A percentile compares a stretch with the other conserved stretches of the same genome.
These are phyloP conservation scores for Ophiodon elongatus DNA, from an alignment of 2,113 vertebrate genomes.

Conservation along the genomic window DNA sequence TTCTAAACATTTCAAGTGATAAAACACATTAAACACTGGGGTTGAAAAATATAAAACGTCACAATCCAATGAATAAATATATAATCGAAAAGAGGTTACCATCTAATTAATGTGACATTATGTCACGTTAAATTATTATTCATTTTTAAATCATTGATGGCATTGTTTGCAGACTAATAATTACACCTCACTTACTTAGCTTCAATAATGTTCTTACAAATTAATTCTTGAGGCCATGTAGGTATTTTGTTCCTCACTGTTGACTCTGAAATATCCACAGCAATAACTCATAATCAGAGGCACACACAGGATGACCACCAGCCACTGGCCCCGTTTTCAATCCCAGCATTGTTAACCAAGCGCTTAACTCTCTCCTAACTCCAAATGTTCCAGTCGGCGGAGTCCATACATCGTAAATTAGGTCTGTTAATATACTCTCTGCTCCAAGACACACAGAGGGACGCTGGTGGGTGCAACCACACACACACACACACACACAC, in stretches of 20 bases:
- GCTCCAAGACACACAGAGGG: slow-evolving; percentile 58
- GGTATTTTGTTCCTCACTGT: slow-evolving; percentile 55
- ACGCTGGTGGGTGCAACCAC: slow-evolving; percentile 67
- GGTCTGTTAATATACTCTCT: slow-evolving; percentile 77
- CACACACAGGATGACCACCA: slow-evolving; percentile 56
- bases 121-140: neutral
- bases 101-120: neutral
- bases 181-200: neutral
- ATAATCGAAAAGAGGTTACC: neutral
- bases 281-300: slow-evolving; percentile 74
- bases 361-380: slow-evolving; percentile 79
- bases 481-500: slow-evolving; percentile 63
- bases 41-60: neutral
- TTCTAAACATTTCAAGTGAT: neutral
- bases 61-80: neutral
- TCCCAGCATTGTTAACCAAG: slow-evolving; percentile 79
- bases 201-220: slow-evolving; percentile 6
- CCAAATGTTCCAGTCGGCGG: slow-evolving; percentile 76
- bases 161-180: neutral
- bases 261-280: slow-evolving; percentile 62
- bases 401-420: slow-evolving; percentile 83
- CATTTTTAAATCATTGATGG: neutral
- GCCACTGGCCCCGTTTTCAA: slow-evolving; percentile 59
- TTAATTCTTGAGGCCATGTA: slow-evolving; percentile 13
- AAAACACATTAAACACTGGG: neutral